Conservation (phyloP, 2,113 vertebrate species). For the Chunga burmeisteri region DNA sequence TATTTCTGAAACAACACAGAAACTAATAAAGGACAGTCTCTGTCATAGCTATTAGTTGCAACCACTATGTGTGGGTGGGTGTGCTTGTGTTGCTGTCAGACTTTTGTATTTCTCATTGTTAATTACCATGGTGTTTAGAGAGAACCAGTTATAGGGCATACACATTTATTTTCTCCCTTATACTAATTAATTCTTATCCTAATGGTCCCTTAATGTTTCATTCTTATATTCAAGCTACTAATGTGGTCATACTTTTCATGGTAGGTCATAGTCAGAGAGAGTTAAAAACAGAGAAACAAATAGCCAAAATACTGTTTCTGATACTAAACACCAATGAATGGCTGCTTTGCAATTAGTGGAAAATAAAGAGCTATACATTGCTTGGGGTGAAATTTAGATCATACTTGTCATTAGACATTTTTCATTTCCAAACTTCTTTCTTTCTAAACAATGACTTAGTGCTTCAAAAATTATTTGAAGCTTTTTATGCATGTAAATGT, state of each 20-base stretch:
- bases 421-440: slow-evolving; percentile 28
- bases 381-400: slow-evolving; percentile 48
- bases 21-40: slow-evolving; percentile 24
- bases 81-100: background rate
- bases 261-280: background rate
- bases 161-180: background rate
- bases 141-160: background rate
- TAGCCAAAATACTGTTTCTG: background rate
- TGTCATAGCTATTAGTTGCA: slow-evolving; percentile 41
- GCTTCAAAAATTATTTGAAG: background rate
- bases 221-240: background rate
- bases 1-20: background rate
- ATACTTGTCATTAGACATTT: slow-evolving; percentile 44
- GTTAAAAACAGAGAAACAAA: background rate
- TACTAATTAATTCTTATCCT: background rate
- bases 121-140: background rate
- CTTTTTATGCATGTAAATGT: background rate
- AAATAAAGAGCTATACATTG: slow-evolving; percentile 43
- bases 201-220: background rate
- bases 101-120: slow-evolving; percentile 36
- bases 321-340: background rate
- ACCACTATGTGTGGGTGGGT: slow-evolving; percentile 20
- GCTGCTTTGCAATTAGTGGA: background rate
- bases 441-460: slow-evolving; percentile 24
- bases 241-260: background rate